These are phyloP conservation scores for Enhydra lutris DNA, from an alignment of 2,113 vertebrate species.

Conservation along the genomic window DNA sequence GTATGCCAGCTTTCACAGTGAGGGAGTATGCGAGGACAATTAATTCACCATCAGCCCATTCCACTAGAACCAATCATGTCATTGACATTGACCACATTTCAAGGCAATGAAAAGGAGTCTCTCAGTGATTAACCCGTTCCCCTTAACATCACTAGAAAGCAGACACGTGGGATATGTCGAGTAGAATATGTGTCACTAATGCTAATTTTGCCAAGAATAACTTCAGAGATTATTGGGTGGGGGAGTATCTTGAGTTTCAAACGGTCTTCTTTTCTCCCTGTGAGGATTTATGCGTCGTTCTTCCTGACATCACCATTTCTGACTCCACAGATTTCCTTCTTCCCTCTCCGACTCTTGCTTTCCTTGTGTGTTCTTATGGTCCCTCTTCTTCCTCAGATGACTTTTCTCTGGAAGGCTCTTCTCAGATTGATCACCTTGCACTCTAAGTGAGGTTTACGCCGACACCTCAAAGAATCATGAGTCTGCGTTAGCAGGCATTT, in stretches of 20 bases:
- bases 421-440: neutral
- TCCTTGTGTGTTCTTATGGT: no score
- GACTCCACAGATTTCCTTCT: neutral
- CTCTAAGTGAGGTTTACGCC: neutral
- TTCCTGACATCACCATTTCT: neutral
- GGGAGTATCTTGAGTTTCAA: neutral
- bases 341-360: neutral
- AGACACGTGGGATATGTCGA: no score
- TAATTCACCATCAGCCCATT: accelerated
- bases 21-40: neutral
- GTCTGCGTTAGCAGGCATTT: conserved; percentile 48
- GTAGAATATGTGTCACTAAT: neutral
- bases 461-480: neutral
- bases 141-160: neutral
- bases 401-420: neutral
- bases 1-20: neutral
- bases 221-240: neutral
- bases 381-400: neutral
- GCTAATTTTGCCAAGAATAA: neutral
- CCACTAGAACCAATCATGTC: no score
- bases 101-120: neutral
- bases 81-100: neutral
- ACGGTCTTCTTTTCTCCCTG: neutral
- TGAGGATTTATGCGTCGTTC: accelerated
- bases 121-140: accelerated